Conservation (phyloP, 2,797 vertebrate genomes). For the Micropoecilia bifurca region DNA sequence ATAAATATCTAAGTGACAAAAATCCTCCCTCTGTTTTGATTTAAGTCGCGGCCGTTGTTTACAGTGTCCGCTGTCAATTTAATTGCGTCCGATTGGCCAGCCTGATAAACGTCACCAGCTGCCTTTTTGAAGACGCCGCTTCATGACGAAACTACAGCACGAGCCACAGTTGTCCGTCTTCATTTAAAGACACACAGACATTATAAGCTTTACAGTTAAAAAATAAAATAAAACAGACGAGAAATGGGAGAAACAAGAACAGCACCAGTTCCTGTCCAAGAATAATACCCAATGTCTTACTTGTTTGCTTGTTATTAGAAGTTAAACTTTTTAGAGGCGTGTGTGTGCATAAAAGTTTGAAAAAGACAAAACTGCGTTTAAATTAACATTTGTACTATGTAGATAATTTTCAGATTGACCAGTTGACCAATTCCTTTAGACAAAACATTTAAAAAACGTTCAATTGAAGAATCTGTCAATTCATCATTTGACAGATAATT, state of each 20-base stretch:
- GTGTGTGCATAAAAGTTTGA: too few species aligned
- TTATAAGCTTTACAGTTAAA: too few species aligned
- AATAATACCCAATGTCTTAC: neutral
- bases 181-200: neutral
- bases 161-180: neutral
- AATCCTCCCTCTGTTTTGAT: conserved; percentile 14
- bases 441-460: neutral
- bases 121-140: neutral
- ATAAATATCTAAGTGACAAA: fast-evolving
- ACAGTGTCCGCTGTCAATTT: conserved; percentile 19
- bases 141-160: neutral
- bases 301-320: neutral
- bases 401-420: neutral
- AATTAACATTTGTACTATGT: neutral
- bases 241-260: neutral
- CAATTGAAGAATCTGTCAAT: neutral
- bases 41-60: neutral
- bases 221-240: too few species aligned
- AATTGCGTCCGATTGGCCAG: conserved; percentile 52
- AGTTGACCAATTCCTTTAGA: neutral
- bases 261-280: neutral
- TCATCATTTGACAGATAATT: neutral
- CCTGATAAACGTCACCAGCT: conserved; percentile 35
- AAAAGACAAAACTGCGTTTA: neutral
- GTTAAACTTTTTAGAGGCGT: neutral